Conservation (phyloP, 2,888 invertebrate genomes). For the Gortyna flavago region DNA sequence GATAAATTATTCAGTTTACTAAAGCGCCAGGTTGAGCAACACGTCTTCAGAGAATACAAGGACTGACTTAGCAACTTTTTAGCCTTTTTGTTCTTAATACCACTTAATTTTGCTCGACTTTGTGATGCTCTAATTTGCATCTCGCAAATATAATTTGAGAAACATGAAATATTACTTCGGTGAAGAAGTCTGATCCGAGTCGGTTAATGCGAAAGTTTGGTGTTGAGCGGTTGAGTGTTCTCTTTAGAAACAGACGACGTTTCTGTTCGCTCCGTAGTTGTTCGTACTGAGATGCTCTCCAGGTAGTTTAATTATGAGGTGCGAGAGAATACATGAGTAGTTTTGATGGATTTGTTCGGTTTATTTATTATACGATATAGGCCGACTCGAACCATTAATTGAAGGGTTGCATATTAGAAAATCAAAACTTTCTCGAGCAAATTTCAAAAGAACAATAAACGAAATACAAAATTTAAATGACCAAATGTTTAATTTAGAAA, state of each 20-base stretch:
- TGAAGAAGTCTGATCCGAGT: constrained; percentile 56
- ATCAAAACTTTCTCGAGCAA: too few species aligned
- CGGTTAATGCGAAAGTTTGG: constrained; percentile 60
- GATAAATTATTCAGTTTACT: constrained; percentile 83
- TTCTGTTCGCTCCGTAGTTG: not conserved
- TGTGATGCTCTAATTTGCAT: constrained; percentile 64
- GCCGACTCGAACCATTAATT: not conserved
- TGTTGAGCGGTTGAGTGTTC: constrained; percentile 25
- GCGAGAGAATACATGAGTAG: constrained; percentile 5
- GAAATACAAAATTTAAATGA: too few species aligned
- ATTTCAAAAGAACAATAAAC: too few species aligned
- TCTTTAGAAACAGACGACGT: constrained; percentile 16
- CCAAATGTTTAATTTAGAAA: too few species aligned
- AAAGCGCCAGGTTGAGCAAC: constrained; percentile 56
- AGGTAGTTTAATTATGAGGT: constrained; percentile 34
- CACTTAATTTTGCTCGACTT: constrained; percentile 69
- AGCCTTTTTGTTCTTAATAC: constrained; percentile 71
- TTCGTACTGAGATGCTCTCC: constrained; percentile 22
- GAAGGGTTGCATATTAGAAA: too few species aligned
- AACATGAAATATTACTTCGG: constrained; percentile 68
- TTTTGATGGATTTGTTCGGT: not conserved
- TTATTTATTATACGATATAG: not conserved
- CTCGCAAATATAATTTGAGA: constrained; percentile 64
- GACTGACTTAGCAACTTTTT: constrained; percentile 65
- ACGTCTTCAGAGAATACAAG: constrained; percentile 54